Base-by-base conservation (phyloP, 2,888 invertebrate genomes). In the Aleiodes testaceus region DNA sequence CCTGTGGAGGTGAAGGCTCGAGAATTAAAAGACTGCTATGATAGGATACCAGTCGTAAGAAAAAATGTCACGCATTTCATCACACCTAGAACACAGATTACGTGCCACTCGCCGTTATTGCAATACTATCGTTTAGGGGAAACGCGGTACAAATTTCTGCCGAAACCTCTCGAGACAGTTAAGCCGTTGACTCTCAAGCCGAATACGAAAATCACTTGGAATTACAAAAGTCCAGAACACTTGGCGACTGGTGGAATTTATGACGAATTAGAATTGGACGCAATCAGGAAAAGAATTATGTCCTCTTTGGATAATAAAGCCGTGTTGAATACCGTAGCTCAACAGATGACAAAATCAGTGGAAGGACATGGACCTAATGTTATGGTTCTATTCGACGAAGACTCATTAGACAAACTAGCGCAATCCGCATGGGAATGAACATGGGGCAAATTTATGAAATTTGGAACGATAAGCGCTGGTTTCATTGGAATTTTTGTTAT, bases 11-110 rank as follows among this genome's bases (percentile, higher is more conserved):
- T 76, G 0, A 72, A 64, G 3, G 14, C 81, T 0, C 42, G 77
- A 3, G n/a, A 73, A 14, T 70, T 77, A 0, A 49, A 74, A 0
- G 69, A 69, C 11, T 81, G 81, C 50, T 80, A 79, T 47, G 36
- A 77, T 3, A 78, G 80, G 53, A 47, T 82, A 22, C 80, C 80
- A 0, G 77, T 82, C 0, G 50, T 11, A 2, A 72, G 73, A 6
- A 55, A 71, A 7, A 82, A 79, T 42, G 30, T 73, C 18, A 73
- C 76, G 0, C 55, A 50, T 9, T 81, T 75, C 45, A 72, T 79
- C 42, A 59, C 79, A 14, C 75, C 81, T 3, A 71, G 75, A 3
- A 79, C 79, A 26, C 71, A 80, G 63, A 65, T 74, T 0, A 72
- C 75, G 1, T 80, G 79, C 44, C 75, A 74, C 20, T 18, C 70